Evolutionary conservation across 2,888 invertebrate genomes (phyloP).

Genomic region (Diaphora mendica): DNA sequence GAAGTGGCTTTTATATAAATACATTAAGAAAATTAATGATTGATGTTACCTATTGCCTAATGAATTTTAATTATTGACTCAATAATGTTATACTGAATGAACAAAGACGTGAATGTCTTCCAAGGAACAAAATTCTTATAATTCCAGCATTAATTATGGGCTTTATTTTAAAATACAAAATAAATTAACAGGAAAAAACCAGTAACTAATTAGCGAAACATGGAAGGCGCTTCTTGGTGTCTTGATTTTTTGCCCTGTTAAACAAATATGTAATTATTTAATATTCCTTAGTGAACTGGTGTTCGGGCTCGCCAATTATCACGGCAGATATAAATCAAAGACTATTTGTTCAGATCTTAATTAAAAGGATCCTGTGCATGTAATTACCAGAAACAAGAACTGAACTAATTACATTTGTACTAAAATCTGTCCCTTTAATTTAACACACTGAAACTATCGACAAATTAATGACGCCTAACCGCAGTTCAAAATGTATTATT

Average conservation of each 20-base stretch:
- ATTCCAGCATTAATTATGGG: constrained; percentile 51
- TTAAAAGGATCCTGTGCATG: constrained; percentile 54
- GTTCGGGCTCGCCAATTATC: constrained; percentile 55
- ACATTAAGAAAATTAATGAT: constrained; percentile 44
- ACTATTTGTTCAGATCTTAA: constrained; percentile 57
- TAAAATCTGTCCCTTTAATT: constrained; percentile 25
- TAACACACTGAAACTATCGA: constrained; percentile 17
- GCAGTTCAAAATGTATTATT: not conserved
- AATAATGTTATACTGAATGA: constrained; percentile 55
- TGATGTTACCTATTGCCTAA: constrained; percentile 54
- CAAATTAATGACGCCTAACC: constrained; percentile 9
- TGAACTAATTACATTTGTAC: constrained; percentile 48
- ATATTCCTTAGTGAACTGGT: constrained; percentile 53
- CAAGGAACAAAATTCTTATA: constrained; percentile 54
- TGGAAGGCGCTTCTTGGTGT: constrained; percentile 34
- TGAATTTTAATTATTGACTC: constrained; percentile 64
- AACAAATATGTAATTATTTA: constrained; percentile 55
- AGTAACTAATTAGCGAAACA: constrained; percentile 57
- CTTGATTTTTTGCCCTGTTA: constrained; percentile 35
- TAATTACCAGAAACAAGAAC: constrained; percentile 52
- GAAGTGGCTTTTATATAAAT: constrained; percentile 27
- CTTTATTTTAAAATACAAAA: constrained; percentile 57
- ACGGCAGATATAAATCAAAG: constrained; percentile 57
- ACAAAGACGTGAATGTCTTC: constrained; percentile 50
- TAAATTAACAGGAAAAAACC: constrained; percentile 46